These are phyloP conservation scores for Caenorhabditis drosophilae DNA, from an alignment of 2,888 invertebrate genomes.

Conservation along the genomic window DNA sequence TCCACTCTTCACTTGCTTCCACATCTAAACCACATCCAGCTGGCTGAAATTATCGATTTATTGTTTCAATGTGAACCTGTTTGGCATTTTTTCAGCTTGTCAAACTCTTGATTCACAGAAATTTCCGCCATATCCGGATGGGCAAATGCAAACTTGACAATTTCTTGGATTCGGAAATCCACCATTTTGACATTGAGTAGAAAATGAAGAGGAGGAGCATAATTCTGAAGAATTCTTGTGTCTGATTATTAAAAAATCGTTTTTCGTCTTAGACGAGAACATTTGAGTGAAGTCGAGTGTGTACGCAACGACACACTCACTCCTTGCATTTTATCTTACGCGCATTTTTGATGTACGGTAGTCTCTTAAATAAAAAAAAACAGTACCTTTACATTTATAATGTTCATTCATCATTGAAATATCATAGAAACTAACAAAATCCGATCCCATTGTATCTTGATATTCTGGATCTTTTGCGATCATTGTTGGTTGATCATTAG, in stretches of 20 bases:
- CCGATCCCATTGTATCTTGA: slow-evolving; percentile 57
- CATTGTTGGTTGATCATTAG: slow-evolving; percentile 49
- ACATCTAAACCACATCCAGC: slow-evolving; percentile 37
- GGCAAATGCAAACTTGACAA: slow-evolving; percentile 58
- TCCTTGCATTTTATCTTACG: no score
- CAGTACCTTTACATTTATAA: slow-evolving; percentile 56
- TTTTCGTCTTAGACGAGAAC: no score
- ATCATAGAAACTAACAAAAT: slow-evolving; percentile 57
- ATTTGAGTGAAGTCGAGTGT: no score
- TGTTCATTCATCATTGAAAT: slow-evolving; percentile 65
- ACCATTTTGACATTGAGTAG: slow-evolving; percentile 56
- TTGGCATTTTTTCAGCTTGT: no score
- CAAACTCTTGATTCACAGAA: slow-evolving; percentile 44
- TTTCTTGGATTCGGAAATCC: slow-evolving; percentile 57
- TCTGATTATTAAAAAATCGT: no score
- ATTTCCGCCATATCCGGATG: slow-evolving; percentile 58
- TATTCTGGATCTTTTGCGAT: slow-evolving; percentile 43
- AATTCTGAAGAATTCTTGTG: slow-evolving; percentile 23
- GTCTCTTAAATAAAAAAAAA: background rate
- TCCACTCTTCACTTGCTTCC: slow-evolving; percentile 25
- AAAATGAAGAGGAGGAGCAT: slow-evolving; percentile 28
- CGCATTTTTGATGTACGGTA: background rate
- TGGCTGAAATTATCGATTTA: slow-evolving; percentile 20
- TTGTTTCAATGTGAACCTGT: slow-evolving; percentile 1
- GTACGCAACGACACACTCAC: no score